Conservation (phyloP, 2,797 vertebrate species). For the Gymnothorax reevesii region DNA sequence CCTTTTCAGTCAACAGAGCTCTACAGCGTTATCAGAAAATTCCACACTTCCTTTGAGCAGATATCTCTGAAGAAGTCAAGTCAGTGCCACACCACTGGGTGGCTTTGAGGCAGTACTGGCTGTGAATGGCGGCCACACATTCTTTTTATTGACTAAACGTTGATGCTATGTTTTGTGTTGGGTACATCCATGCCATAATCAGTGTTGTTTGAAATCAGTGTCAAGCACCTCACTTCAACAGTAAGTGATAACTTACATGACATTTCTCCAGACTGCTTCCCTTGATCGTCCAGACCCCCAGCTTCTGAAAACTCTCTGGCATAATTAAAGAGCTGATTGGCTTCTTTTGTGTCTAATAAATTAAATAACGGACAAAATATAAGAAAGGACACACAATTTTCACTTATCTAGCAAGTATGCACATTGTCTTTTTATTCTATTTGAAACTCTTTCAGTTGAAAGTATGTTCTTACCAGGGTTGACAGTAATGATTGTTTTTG, state of each 20-base stretch:
- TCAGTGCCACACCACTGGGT: not conserved
- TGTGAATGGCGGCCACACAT: not conserved
- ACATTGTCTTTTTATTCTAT: not conserved
- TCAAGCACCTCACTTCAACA: constrained; percentile 8
- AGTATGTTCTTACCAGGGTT: constrained; percentile 83
- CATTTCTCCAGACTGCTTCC: constrained; percentile 70
- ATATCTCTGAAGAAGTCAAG: not conserved
- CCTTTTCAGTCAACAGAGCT: too few species aligned
- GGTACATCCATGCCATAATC: not conserved
- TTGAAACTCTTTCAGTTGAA: not conserved
- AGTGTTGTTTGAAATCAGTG: not conserved
- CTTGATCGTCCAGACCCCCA: constrained; percentile 73
- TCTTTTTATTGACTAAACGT: not conserved
- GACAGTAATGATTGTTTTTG: constrained; percentile 91
- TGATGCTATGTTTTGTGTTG: not conserved
- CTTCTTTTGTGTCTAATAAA: constrained; percentile 85
- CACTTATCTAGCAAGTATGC: not conserved
- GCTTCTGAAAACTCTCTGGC: constrained; percentile 77
- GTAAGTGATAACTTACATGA: constrained; percentile 69
- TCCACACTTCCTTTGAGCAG: not conserved
- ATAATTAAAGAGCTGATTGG: constrained; percentile 82
- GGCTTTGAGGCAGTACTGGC: not conserved
- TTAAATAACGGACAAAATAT: not conserved
- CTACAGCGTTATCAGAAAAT: too few species aligned
- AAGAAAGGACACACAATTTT: not conserved